Percentiles rank a stretch among this genome's conserved stretches.
phyloP scores from a whole-genome alignment of 2,888 invertebrate genomes.

The Megastigmus dorsalis region DNA sequence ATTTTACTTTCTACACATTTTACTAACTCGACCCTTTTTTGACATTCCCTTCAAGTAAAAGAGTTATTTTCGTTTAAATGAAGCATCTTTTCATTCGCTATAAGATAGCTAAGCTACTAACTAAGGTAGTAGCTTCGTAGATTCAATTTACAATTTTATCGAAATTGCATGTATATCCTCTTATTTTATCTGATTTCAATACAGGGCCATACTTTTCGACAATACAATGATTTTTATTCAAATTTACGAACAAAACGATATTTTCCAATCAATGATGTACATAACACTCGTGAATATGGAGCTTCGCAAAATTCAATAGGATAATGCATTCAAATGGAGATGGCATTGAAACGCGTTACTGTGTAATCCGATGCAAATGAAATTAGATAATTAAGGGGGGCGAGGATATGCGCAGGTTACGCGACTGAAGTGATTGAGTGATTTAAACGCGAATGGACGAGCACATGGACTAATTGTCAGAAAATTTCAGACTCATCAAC shows the following conservation, averaged over 20 bases:
- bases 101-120: too few species aligned
- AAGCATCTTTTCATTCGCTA: too few species aligned
- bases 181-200: too few species aligned
- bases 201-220: too few species aligned
- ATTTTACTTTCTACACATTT: too few species aligned
- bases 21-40: too few species aligned
- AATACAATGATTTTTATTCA: too few species aligned
- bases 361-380: constrained; percentile 21
- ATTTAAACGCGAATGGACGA: neutral
- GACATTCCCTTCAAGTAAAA: too few species aligned
- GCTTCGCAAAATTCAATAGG: constrained; percentile 5
- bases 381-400: constrained; percentile 14
- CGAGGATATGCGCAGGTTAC: neutral
- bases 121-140: too few species aligned
- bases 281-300: neutral
- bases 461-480: neutral
- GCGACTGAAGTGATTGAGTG: neutral
- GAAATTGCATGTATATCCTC: too few species aligned
- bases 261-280: neutral
- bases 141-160: too few species aligned
- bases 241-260: neutral
- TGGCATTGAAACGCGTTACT: neutral
- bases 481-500: neutral
- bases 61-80: too few species aligned
- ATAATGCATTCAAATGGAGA: neutral